Base-by-base conservation (phyloP, 2,888 invertebrate genomes). In the Chrysotoxum bicinctum region DNA sequence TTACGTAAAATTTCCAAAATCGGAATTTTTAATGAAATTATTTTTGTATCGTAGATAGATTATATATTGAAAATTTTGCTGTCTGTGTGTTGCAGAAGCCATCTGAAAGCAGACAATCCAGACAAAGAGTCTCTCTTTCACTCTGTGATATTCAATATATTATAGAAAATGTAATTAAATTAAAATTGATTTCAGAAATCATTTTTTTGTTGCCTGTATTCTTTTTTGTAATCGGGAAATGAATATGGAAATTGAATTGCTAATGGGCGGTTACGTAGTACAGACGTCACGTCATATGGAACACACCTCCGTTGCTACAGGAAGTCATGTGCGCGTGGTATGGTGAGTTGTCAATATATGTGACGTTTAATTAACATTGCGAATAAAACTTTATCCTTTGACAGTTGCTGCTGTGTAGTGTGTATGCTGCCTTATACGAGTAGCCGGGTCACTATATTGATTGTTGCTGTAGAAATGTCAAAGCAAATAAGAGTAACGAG, bases 161-260 rank as follows among this genome's bases (percentile, higher is more conserved):
- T 79, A 48, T 70, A 45, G 64, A 72, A 84, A 80, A 75, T 66
- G 80, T 84, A 84, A 84, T 84, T 84, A 72, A 84, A 80, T 84
- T 80, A 80, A 84, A 84, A 80, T 76, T 80, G 75, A 80, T 84
- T 75, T 62, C 68, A 62, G 60, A 19, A 72, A 37, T 58, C 37
- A 52, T 52, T 21, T 50, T 64, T 19, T 54, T 19, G 4, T 58
- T 35, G 21, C 7, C 12, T 26, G n/a, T n/a, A n/a, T n/a, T 56
- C 14, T 70, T 43, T 43, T 54, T 37, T 58, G 19, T 30, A 35
- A 16, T 43, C 43, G 30, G 70, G 76, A 76, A 75, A 82, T 82
- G 58, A 68, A 73, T 58, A 79, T 84, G 70, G 72, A 84, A 80
- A 80, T 84, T 75, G 75, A 80, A 84, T 79, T 84, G 64, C 37